phyloP scores from a whole-genome alignment of 2,888 invertebrate species.

The Ophion ventricosus region DNA sequence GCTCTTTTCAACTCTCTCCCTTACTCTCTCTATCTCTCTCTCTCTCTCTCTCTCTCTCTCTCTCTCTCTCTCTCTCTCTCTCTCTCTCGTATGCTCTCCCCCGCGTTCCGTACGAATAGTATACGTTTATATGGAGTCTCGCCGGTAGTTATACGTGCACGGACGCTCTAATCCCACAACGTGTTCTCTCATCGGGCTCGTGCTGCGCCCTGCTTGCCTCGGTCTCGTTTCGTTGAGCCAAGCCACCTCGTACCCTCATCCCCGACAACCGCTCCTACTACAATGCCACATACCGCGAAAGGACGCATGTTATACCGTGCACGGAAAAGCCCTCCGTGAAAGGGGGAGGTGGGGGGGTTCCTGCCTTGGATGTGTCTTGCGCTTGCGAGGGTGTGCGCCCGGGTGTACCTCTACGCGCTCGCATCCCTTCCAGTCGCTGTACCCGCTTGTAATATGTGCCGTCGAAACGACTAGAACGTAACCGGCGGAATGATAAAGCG shows the following conservation, averaged over 20 bases:
- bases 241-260: slow-evolving; percentile 11
- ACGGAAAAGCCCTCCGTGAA: slow-evolving; percentile 16
- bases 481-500: slow-evolving; percentile 55
- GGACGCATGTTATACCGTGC: slow-evolving; percentile 23
- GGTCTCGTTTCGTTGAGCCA: slow-evolving; percentile 57
- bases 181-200: slow-evolving; percentile 54
- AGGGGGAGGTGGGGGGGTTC: too few relatives aligned
- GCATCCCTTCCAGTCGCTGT: slow-evolving; percentile 18
- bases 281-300: slow-evolving; percentile 33
- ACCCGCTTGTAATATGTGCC: slow-evolving; percentile 33
- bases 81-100: background rate
- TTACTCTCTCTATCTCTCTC: background rate
- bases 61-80: slow-evolving; percentile 12
- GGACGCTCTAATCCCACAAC: slow-evolving; percentile 69
- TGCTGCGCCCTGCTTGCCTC: slow-evolving; percentile 38
- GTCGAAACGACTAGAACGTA: slow-evolving; percentile 58
- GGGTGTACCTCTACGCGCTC: background rate
- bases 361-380: background rate
- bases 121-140: slow-evolving; percentile 57
- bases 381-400: slow-evolving; percentile 7
- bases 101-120: slow-evolving; percentile 20
- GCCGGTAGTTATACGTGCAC: slow-evolving; percentile 68
- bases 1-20: background rate
- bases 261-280: background rate
- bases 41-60: background rate